These are phyloP conservation scores for Tupiocoris notatus DNA, from an alignment of 2,888 invertebrate species.

Conservation along the genomic window DNA sequence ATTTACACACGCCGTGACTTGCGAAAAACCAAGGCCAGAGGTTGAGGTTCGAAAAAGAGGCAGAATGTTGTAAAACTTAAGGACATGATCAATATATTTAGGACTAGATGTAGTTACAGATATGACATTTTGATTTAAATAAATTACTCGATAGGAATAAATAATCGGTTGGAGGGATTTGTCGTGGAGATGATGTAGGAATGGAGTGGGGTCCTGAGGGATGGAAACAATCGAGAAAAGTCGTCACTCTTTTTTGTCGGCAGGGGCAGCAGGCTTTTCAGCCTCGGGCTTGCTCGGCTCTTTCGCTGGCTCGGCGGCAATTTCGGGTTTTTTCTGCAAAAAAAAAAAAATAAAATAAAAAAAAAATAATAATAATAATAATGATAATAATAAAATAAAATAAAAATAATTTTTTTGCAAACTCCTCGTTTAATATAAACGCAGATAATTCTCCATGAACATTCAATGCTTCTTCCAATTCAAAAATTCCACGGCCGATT, in stretches of 20 bases:
- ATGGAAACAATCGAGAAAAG: not conserved
- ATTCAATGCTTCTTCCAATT: too few species aligned
- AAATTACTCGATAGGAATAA: slow-evolving; percentile 39
- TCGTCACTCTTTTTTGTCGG: slow-evolving; percentile 36
- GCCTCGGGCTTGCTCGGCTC: slow-evolving; percentile 21
- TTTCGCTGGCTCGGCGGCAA: slow-evolving; percentile 14
- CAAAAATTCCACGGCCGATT: too few species aligned
- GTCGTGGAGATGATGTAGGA: slow-evolving; percentile 1
- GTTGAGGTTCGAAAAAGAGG: too few species aligned
- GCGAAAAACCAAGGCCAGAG: too few species aligned
- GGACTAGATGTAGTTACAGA: slow-evolving; percentile 46
- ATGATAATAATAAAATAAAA: too few species aligned
- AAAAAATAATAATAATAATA: not conserved
- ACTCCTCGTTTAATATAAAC: too few species aligned
- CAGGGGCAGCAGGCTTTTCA: slow-evolving; percentile 12
- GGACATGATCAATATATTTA: slow-evolving; percentile 38
- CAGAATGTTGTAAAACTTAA: slow-evolving; percentile 24
- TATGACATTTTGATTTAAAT: slow-evolving; percentile 44
- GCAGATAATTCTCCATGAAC: too few species aligned
- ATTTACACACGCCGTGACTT: too few species aligned
- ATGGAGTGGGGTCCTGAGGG: not conserved
- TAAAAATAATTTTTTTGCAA: too few species aligned
- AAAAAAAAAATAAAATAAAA: not conserved
- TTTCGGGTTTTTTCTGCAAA: slow-evolving; percentile 32
- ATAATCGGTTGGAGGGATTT: slow-evolving; percentile 29